Base-by-base conservation (phyloP, 35 echinoderm and acorn worm genomes). In the Acanthaster planci region DNA sequence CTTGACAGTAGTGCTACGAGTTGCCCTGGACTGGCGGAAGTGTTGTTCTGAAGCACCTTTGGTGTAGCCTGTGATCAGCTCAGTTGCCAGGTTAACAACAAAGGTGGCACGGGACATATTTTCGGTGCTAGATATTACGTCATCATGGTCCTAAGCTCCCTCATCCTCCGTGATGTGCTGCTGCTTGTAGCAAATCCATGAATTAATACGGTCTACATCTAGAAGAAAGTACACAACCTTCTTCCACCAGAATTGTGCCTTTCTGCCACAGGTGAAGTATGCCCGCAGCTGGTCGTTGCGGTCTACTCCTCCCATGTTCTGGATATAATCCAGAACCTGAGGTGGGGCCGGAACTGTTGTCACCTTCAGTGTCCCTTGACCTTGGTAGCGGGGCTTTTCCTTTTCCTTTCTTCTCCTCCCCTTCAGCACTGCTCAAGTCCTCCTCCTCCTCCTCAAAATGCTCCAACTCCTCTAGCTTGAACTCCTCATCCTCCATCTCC, bases 281-380 rank as follows among this genome's bases (percentile, higher is more conserved):
- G 22, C 22, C 22, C 60, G 60, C 5, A 68, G 60, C 34, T 78
- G 76, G 34, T 78, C 76, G 16, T 37, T 19, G 6, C 76, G 2
- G 34, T 78, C 76, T 5, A 78, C 76, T 18, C 76, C 76, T 26
- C 76, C 76, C 76, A 83, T 83, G 81, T 83, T 9, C 8, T 58
- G 12, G 10, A 29, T 83, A 9, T 58, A 83, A 12, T 83, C 81
- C 1, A 60, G 22, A 2, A 37, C n/a, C 30, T 55, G 81, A 36
- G 81, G 81, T 37, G 81, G 81, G 15, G 37, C 81, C 2, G n/a
- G 29, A 21, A 83, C 58, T 2, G 7, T 36, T 9, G 1, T 58
- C 51, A 32, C 26, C 16, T 44, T 47, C 26, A 44, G 47, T n/a
- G n/a, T n/a, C n/a, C n/a, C n/a, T n/a, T n/a, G n/a, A n/a, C n/a